Conservation (phyloP, 2,113 vertebrate genomes). For the Budorcas taxicolor region DNA sequence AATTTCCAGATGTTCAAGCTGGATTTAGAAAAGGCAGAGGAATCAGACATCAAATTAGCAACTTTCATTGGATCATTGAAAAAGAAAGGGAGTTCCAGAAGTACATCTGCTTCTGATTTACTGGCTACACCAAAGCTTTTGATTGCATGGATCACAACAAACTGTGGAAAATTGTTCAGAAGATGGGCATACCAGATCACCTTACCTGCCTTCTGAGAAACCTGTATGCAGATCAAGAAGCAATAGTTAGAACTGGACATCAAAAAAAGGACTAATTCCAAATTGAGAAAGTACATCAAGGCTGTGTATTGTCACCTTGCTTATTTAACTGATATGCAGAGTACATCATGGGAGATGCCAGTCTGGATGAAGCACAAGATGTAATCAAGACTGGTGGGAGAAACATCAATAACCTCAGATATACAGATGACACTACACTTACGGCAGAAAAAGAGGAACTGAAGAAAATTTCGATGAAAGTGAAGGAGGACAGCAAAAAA, state of each 20-base stretch:
- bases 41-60: background rate
- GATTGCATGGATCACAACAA: background rate
- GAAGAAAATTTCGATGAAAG: background rate
- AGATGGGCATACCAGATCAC: background rate
- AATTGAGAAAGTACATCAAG: background rate
- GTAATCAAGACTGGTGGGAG: background rate
- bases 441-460: background rate
- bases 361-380: background rate
- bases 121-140: background rate
- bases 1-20: background rate
- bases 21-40: background rate
- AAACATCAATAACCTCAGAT: background rate
- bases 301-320: background rate
- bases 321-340: background rate
- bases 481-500: background rate
- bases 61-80: background rate
- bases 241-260: background rate
- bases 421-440: background rate
- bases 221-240: background rate
- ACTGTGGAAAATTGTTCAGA: background rate
- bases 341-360: background rate
- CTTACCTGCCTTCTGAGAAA: background rate
- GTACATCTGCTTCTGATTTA: background rate
- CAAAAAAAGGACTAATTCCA: background rate
- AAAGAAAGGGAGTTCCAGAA: background rate